Conservation (phyloP, 30 jellyfish, hydroid and myxozoan genomes). For the Turritopsis rubra region DNA sequence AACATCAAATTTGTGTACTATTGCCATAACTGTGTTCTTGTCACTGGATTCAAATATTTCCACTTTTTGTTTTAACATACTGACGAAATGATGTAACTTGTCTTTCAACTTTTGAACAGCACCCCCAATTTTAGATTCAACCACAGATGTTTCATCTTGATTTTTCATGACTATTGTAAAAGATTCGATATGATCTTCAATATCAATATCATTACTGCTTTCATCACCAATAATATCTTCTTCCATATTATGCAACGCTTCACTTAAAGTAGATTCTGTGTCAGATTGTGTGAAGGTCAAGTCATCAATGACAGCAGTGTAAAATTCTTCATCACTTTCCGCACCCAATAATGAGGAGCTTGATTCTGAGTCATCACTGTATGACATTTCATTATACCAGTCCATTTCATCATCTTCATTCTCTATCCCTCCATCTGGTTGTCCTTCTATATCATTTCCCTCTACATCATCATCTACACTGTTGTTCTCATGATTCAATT, state of each 20-base stretch:
- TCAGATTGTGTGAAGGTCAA: not conserved
- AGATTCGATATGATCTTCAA: not conserved
- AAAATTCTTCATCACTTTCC: not conserved
- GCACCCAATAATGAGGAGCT: not conserved
- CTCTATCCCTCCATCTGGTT: not conserved
- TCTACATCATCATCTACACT: not conserved
- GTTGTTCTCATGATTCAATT: not conserved
- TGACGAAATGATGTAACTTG: not conserved
- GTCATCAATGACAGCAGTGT: not conserved
- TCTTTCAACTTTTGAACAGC: not conserved
- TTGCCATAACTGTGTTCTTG: not conserved
- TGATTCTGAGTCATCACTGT: not conserved
- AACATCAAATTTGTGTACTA: not conserved
- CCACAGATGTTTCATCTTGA: not conserved
- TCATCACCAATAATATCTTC: not conserved
- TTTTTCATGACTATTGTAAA: not conserved
- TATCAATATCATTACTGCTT: not conserved
- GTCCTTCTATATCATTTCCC: not conserved
- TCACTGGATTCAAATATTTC: not conserved
- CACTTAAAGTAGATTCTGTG: not conserved
- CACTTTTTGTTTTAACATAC: not conserved
- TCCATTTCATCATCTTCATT: not conserved
- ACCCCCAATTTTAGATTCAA: not conserved
- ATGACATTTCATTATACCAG: not conserved
- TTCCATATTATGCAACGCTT: not conserved